Conservation (phyloP, 2,797 vertebrate species). For the Falco novaeseelandiae region DNA sequence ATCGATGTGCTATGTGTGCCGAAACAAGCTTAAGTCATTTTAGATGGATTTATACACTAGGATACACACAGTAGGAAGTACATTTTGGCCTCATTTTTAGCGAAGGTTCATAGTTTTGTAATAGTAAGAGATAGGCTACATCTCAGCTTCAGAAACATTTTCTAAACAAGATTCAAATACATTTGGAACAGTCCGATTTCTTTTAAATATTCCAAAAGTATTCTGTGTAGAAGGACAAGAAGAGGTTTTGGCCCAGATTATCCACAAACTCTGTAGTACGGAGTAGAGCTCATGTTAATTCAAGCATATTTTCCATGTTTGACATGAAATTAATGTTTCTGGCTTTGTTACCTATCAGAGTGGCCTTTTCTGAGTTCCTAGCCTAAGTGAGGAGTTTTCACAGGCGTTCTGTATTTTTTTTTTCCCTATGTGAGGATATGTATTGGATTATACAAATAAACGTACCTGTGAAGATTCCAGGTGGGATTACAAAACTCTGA, state of each 20-base stretch:
- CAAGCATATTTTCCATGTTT: neutral
- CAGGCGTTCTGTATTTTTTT: neutral
- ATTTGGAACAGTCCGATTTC: neutral
- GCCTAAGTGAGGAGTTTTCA: neutral
- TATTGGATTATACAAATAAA: neutral
- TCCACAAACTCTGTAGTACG: fast-evolving
- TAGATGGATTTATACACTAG: neutral
- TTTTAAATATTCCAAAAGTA: neutral
- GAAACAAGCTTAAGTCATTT: neutral
- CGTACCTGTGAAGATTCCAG: neutral
- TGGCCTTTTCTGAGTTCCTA: neutral
- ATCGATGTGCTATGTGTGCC: neutral
- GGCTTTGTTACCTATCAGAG: neutral
- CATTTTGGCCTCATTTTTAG: neutral
- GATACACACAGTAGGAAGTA: neutral
- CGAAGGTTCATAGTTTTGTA: neutral
- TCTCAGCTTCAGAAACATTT: neutral
- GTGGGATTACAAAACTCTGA: neutral
- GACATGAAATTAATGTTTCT: neutral
- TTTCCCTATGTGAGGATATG: neutral
- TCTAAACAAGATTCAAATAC: neutral
- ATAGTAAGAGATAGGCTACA: neutral
- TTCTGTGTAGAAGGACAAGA: neutral
- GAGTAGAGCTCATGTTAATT: neutral
- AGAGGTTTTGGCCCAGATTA: neutral